Percentiles rank a stretch among this genome's conserved stretches.
Evolutionary conservation across 2,113 vertebrate species (phyloP).

Genomic region (Cheilinus undulatus): DNA sequence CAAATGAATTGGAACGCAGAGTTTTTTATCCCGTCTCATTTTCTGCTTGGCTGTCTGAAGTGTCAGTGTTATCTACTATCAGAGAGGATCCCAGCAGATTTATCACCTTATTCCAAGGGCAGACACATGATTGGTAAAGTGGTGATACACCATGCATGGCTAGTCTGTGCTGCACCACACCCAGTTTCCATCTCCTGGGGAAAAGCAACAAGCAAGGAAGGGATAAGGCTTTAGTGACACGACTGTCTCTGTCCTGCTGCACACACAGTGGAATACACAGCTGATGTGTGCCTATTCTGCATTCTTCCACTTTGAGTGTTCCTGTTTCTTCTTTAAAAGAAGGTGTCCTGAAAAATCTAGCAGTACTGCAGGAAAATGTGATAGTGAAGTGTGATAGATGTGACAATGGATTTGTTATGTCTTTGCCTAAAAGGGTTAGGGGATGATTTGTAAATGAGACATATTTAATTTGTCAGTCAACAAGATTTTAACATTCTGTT

Average conservation of each 20-base stretch:
- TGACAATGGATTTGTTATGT: too few relatives aligned
- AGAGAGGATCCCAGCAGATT: conserved; percentile 34
- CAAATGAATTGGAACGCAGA: conserved; percentile 36
- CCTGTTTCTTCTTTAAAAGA: background rate
- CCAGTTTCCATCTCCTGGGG: conserved; percentile 24
- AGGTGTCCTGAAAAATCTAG: background rate
- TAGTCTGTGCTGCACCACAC: conserved; percentile 14
- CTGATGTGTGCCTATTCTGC: conserved; percentile 8
- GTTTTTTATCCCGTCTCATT: conserved; percentile 47
- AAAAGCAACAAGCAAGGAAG: background rate
- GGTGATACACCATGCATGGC: conserved; percentile 3
- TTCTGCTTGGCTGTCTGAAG: conserved; percentile 24
- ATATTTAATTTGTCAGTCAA: too few relatives aligned
- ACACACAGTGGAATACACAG: background rate
- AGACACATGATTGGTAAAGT: conserved; percentile 30
- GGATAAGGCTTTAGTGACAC: conserved; percentile 9
- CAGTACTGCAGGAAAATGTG: conserved; percentile 3
- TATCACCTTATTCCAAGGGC: conserved; percentile 42
- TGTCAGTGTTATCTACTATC: conserved; percentile 30
- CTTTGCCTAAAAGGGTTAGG: too few relatives aligned
- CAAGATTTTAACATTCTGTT: too few relatives aligned
- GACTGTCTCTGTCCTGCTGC: background rate
- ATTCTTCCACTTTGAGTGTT: background rate
- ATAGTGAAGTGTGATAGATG: too few relatives aligned
- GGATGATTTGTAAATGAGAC: too few relatives aligned